These are phyloP conservation scores for Bedellia somnulentella DNA, from an alignment of 2,888 invertebrate genomes.

Conservation along the genomic window DNA sequence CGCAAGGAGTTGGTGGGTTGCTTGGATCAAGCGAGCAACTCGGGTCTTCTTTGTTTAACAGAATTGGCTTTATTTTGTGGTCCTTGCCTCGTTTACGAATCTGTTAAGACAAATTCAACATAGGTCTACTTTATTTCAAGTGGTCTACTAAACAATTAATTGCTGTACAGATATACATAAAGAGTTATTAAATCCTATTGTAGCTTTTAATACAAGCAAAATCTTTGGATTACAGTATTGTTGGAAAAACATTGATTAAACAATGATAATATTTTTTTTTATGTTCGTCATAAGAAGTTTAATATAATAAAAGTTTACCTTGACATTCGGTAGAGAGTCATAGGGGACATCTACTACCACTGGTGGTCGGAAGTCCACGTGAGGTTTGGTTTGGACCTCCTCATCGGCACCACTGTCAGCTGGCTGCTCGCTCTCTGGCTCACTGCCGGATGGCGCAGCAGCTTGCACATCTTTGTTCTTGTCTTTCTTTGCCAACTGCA, in stretches of 20 bases:
- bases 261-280: no score
- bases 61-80: slow-evolving; percentile 73
- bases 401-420: slow-evolving; percentile 49
- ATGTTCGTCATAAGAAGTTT: no score
- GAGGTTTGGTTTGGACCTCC: slow-evolving; percentile 37
- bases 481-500: slow-evolving; percentile 47
- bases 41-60: slow-evolving; percentile 73
- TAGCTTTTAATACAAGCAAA: no score
- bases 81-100: slow-evolving; percentile 70
- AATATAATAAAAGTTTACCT: slow-evolving; percentile 17
- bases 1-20: slow-evolving; percentile 36
- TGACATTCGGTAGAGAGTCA: slow-evolving; percentile 51
- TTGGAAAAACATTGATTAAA: no score
- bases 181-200: no score
- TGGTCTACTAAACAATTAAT: no score
- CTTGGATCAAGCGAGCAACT: slow-evolving; percentile 57
- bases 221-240: no score
- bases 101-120: no score
- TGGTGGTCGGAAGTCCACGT: slow-evolving; percentile 70
- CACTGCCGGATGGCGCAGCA: slow-evolving; percentile 33
- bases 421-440: slow-evolving; percentile 43
- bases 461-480: slow-evolving; percentile 36
- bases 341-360: slow-evolving; percentile 64
- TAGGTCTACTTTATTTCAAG: no score
- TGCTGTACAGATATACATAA: no score